Percentiles rank a stretch among this genome's conserved stretches.
phyloP scores from a whole-genome alignment of 2,797 vertebrate species.

The Helostoma temminkii region DNA sequence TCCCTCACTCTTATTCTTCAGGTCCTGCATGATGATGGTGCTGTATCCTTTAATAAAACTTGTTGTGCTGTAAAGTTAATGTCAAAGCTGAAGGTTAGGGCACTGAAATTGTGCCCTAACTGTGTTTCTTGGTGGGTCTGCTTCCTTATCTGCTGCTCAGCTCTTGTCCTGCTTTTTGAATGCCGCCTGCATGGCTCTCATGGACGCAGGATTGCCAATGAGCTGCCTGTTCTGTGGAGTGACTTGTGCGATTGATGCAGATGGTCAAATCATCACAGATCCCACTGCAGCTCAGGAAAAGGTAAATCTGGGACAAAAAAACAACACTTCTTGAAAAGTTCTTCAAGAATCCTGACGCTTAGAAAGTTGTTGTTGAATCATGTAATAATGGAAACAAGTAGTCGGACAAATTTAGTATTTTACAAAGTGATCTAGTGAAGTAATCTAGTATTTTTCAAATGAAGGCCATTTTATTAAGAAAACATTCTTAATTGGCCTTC shows the following conservation, averaged over 20 bases:
- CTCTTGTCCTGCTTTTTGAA: constrained; percentile 91
- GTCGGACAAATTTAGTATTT: too few species aligned
- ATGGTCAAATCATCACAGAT: constrained; percentile 86
- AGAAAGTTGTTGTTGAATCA: too few species aligned
- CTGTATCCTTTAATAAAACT: constrained; percentile 88
- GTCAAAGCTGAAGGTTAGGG: background rate
- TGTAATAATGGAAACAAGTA: too few species aligned
- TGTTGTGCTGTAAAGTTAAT: background rate
- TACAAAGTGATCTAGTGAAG: too few species aligned
- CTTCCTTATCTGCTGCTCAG: constrained; percentile 77
- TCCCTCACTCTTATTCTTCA: constrained; percentile 91
- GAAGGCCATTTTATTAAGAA: too few species aligned
- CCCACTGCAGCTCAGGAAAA: constrained; percentile 90
- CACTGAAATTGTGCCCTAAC: background rate
- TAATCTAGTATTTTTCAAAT: too few species aligned
- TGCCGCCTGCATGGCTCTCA: constrained; percentile 90
- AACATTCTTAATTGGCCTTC: too few species aligned
- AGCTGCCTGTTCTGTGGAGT: constrained; percentile 90
- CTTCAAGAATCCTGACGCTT: too few species aligned
- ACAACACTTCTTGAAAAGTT: too few species aligned
- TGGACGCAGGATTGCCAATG: constrained; percentile 93
- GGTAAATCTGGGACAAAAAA: constrained; percentile 78
- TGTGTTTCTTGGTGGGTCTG: constrained; percentile 7
- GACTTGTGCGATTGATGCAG: constrained; percentile 87
- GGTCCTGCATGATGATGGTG: constrained; percentile 89